A percentile compares a stretch with the other conserved stretches of the same genome.
phyloP scores from a whole-genome alignment of 2,888 invertebrate genomes.

The Brenthis daphne region DNA sequence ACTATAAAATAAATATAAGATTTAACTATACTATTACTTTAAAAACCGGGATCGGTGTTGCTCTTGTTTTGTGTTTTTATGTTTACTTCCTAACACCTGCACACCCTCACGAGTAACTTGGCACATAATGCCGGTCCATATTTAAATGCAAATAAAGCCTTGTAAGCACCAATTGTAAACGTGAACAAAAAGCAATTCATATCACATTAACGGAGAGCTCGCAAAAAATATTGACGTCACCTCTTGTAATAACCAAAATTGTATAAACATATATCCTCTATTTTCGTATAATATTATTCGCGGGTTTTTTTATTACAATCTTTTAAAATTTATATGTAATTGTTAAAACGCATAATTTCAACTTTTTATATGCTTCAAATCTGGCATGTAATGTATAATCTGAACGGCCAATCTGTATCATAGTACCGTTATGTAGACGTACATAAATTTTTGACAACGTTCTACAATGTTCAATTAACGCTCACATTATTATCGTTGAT shows the following conservation, averaged over 20 bases:
- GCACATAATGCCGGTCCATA: constrained; percentile 43
- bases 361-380: not conserved
- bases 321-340: no score
- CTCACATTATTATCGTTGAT: constrained; percentile 27
- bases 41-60: not conserved
- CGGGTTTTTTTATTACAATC: no score
- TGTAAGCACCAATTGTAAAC: constrained; percentile 62
- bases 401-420: constrained; percentile 50
- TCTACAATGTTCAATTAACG: constrained; percentile 59
- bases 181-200: constrained; percentile 71
- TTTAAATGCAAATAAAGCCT: constrained; percentile 63
- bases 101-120: constrained; percentile 39
- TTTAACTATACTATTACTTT: no score
- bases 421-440: constrained; percentile 48
- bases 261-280: not conserved
- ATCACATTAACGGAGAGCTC: constrained; percentile 62
- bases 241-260: constrained; percentile 40
- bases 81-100: constrained; percentile 16
- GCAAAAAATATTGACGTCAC: constrained; percentile 76
- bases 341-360: no score
- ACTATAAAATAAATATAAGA: no score
- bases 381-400: not conserved
- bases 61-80: not conserved
- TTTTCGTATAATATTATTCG: not conserved
- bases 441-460: constrained; percentile 52